Evolutionary conservation across 2,113 vertebrate genomes (phyloP).

Genomic region (Phaethornis superciliosus): DNA sequence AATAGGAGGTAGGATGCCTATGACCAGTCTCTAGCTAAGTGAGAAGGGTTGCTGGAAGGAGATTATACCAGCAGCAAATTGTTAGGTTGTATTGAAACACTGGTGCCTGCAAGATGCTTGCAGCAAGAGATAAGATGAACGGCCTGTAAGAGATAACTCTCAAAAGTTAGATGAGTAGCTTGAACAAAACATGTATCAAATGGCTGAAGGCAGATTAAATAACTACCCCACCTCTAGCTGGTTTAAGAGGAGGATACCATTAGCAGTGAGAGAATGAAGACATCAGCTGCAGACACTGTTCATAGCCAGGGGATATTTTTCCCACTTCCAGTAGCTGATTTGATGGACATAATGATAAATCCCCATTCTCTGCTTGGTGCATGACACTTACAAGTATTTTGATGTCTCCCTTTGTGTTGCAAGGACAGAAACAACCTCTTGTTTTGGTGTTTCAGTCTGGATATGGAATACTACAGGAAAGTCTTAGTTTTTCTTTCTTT

Average conservation of each 20-base stretch:
- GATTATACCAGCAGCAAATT: background rate
- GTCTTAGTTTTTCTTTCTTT: background rate
- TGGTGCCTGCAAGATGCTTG: background rate
- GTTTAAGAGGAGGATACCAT: background rate
- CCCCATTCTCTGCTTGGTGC: background rate
- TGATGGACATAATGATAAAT: too few relatives aligned
- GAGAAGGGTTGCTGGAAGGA: background rate
- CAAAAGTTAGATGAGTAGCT: background rate
- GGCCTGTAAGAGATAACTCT: background rate
- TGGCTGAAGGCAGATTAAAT: background rate
- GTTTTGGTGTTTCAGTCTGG: background rate
- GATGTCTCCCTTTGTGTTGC: background rate
- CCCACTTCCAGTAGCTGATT: background rate
- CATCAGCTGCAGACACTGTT: background rate
- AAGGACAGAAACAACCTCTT: background rate
- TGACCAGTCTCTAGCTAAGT: background rate
- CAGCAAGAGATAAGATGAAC: background rate
- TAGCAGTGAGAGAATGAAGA: background rate
- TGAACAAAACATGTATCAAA: background rate
- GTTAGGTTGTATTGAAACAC: background rate
- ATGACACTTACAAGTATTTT: background rate
- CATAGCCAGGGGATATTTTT: background rate
- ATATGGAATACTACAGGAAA: background rate
- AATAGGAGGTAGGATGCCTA: background rate
- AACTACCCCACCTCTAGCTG: background rate